Evolutionary conservation across 2,113 vertebrate species (phyloP).

Genomic region (Toxotes chatareus): DNA sequence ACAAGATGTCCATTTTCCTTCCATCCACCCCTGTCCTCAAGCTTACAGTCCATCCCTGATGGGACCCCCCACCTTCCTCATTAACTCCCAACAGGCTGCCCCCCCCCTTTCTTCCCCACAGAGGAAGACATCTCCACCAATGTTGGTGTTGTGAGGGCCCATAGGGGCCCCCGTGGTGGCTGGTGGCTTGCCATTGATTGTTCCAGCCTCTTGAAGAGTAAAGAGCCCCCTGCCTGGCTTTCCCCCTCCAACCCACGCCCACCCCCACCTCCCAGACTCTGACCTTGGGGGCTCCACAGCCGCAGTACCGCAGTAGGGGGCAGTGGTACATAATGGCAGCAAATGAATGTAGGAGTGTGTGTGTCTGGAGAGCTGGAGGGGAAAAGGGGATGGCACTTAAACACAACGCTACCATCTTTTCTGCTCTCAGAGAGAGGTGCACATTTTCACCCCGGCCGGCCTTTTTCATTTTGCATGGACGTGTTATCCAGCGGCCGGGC

Average conservation of each 20-base stretch:
- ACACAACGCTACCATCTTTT: slow-evolving; percentile 72
- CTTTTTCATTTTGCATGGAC: slow-evolving; percentile 57
- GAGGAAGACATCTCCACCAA: slow-evolving; percentile 72
- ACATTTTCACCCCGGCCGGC: slow-evolving; percentile 57
- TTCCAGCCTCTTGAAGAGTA: slow-evolving; percentile 67
- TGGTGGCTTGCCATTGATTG: slow-evolving; percentile 73
- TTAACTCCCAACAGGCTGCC: slow-evolving; percentile 54
- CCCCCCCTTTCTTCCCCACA: not conserved
- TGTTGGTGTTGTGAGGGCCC: slow-evolving; percentile 70
- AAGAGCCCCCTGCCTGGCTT: slow-evolving; percentile 72
- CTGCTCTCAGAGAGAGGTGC: slow-evolving; percentile 44
- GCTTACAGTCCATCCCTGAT: slow-evolving; percentile 5
- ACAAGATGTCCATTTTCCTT: slow-evolving; percentile 53
- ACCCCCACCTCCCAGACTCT: slow-evolving; percentile 55
- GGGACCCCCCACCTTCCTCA: slow-evolving; percentile 26
- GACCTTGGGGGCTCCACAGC: slow-evolving; percentile 77
- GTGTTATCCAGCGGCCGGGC: slow-evolving; percentile 54
- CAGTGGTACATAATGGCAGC: slow-evolving; percentile 83
- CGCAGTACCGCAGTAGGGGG: slow-evolving; percentile 79
- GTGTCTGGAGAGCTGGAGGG: not conserved
- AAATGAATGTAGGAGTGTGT: slow-evolving; percentile 52
- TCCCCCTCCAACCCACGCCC: slow-evolving; percentile 25
- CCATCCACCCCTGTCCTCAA: slow-evolving; percentile 29
- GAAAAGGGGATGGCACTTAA: slow-evolving; percentile 64
- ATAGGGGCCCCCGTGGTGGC: slow-evolving; percentile 36